Percentiles rank a stretch among this genome's conserved stretches.
These are phyloP conservation scores for Perca flavescens DNA, from an alignment of 2,113 vertebrate species.

Conservation along the genomic window DNA sequence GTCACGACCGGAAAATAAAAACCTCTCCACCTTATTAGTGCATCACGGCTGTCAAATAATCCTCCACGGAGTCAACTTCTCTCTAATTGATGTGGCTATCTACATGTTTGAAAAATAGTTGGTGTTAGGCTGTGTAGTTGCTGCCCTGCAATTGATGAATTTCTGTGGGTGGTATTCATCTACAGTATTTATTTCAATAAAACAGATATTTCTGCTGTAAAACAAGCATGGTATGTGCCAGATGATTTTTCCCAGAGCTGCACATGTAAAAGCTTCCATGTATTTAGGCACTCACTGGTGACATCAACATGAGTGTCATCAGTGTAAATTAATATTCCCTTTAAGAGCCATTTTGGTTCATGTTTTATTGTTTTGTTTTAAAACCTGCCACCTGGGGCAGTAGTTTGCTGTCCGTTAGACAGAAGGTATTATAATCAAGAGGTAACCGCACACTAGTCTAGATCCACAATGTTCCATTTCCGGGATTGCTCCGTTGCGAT, in stretches of 20 bases:
- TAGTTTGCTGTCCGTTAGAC: too few relatives aligned
- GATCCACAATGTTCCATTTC: too few relatives aligned
- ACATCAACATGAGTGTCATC: neutral
- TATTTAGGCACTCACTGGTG: neutral
- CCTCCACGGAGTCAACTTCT: neutral
- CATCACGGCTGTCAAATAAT: neutral
- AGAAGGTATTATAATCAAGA: too few relatives aligned
- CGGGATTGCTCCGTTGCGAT: too few relatives aligned
- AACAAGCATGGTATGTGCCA: neutral
- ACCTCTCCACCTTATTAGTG: neutral
- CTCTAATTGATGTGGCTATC: constrained; percentile 23
- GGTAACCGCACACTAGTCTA: too few relatives aligned
- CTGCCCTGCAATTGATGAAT: neutral
- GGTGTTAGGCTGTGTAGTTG: neutral
- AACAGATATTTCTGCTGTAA: neutral
- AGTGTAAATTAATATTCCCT: too few relatives aligned
- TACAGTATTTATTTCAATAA: neutral
- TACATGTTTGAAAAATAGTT: neutral
- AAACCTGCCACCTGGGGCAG: too few relatives aligned
- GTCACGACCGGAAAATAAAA: constrained; percentile 12
- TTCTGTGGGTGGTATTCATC: neutral
- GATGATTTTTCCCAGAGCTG: neutral
- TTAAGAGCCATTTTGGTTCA: too few relatives aligned
- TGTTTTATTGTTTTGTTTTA: too few relatives aligned
- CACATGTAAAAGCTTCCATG: neutral